These are phyloP conservation scores for Parazoanthus atlanticus DNA, from an alignment of 92 coral and sea anemone species.

Conservation along the genomic window DNA sequence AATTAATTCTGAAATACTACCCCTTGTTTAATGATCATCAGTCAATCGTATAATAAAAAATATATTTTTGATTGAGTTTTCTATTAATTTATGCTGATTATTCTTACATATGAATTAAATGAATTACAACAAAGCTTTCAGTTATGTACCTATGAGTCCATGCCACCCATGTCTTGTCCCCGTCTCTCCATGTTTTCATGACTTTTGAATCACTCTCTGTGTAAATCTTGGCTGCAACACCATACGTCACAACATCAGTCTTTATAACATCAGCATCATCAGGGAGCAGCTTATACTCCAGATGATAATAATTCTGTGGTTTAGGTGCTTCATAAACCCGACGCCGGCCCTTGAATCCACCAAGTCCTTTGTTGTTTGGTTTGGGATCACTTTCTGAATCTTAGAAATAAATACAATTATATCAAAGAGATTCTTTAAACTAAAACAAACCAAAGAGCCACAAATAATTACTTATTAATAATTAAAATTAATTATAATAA, in stretches of 20 bases:
- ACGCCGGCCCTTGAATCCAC: conserved; percentile 69
- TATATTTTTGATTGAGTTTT: too few relatives aligned
- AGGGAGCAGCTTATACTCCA: conserved; percentile 90
- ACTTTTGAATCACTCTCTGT: conserved; percentile 93
- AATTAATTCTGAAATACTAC: too few relatives aligned
- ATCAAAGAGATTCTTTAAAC: too few relatives aligned
- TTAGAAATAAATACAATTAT: neutral
- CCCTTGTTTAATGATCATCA: too few relatives aligned
- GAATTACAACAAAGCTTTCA: too few relatives aligned
- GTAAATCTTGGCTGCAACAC: conserved; percentile 95
- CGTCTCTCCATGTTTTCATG: conserved; percentile 93
- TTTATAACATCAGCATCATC: conserved; percentile 83
- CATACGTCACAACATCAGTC: conserved; percentile 95
- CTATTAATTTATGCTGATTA: too few relatives aligned
- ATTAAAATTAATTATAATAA: too few relatives aligned
- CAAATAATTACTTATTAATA: too few relatives aligned
- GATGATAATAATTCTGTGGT: conserved; percentile 88
- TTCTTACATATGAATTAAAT: too few relatives aligned
- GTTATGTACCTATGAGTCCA: conserved; percentile 86
- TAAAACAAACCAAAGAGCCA: neutral
- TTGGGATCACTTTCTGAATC: conserved; percentile 75
- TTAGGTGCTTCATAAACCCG: conserved; percentile 91
- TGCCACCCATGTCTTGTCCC: conserved; percentile 85
- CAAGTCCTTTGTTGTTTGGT: conserved; percentile 61
- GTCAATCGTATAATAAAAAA: too few relatives aligned